A percentile compares a stretch with the other conserved stretches of the same genome.
These are phyloP conservation scores for Chrysina gloriosa DNA, from an alignment of 2,888 invertebrate species.

Conservation along the genomic window DNA sequence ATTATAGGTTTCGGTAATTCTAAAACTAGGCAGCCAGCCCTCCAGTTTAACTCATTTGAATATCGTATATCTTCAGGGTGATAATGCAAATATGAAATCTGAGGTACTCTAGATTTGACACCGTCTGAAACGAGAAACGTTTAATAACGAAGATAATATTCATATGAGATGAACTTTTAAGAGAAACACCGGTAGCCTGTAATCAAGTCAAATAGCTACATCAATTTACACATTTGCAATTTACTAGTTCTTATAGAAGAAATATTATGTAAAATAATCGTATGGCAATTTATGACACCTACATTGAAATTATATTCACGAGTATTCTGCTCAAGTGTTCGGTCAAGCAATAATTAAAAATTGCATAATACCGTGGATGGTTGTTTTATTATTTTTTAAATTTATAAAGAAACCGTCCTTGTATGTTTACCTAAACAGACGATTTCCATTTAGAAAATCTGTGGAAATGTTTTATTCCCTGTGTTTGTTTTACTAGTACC, in stretches of 20 bases:
- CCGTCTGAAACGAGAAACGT: conserved; percentile 36
- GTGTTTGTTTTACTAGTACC: no score
- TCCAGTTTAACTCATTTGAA: conserved; percentile 22
- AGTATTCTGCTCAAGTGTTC: no score
- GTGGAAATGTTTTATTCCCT: no score
- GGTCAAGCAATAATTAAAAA: no score
- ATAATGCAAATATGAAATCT: conserved; percentile 48
- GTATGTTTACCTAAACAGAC: no score
- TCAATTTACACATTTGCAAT: conserved; percentile 33
- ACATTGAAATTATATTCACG: conserved; percentile 1
- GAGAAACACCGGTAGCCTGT: conserved; percentile 53
- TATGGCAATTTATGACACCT: background rate
- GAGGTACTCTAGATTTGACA: conserved; percentile 47
- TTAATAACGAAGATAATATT: conserved; percentile 27
- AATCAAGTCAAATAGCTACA: conserved; percentile 48
- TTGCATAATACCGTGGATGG: no score
- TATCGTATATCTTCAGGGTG: conserved; percentile 33
- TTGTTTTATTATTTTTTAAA: no score
- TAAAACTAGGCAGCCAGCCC: conserved; percentile 8
- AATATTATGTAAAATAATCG: conserved; percentile 24
- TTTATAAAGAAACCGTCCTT: no score
- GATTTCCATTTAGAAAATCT: no score
- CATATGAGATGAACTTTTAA: conserved; percentile 30
- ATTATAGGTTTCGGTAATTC: conserved; percentile 25
- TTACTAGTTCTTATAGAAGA: conserved; percentile 5